These are phyloP conservation scores for Cosmorhoe ocellata DNA, from an alignment of 2,888 invertebrate species.

Conservation along the genomic window DNA sequence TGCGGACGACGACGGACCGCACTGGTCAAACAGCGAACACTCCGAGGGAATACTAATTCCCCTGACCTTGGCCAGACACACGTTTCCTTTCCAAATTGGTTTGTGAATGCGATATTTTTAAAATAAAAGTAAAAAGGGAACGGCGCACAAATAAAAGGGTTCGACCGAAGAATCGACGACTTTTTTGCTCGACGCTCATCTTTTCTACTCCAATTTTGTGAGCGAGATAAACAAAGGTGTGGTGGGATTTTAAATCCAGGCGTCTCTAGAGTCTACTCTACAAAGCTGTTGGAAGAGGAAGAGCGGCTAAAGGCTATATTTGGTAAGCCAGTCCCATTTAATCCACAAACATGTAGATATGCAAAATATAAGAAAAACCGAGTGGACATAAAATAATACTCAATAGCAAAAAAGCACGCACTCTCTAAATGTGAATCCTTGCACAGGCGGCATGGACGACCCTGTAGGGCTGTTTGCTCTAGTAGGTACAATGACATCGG, in stretches of 20 bases:
- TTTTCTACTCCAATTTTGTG: constrained; percentile 62
- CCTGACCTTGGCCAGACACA: constrained; percentile 77
- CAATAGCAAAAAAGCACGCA: background rate
- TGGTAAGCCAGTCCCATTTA: too few species aligned
- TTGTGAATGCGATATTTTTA: constrained; percentile 80
- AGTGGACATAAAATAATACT: background rate
- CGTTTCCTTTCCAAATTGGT: constrained; percentile 82
- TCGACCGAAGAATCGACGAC: constrained; percentile 63
- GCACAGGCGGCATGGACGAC: constrained; percentile 14
- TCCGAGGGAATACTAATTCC: constrained; percentile 77
- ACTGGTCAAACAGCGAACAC: constrained; percentile 71
- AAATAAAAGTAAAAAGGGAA: constrained; percentile 78
- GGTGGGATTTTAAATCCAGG: constrained; percentile 40
- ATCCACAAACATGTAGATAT: background rate
- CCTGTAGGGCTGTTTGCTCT: constrained; percentile 58
- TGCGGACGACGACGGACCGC: constrained; percentile 66
- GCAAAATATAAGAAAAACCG: too few species aligned
- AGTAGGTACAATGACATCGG: constrained; percentile 81
- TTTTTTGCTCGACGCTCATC: constrained; percentile 66
- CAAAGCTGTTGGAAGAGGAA: too few species aligned
- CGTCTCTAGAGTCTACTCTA: constrained; percentile 17
- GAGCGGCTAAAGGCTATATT: too few species aligned
- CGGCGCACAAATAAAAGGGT: constrained; percentile 74
- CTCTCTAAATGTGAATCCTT: constrained; percentile 4
- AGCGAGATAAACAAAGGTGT: constrained; percentile 38